Conservation (phyloP, 2,888 invertebrate genomes). For the Horisme vitalbata region DNA sequence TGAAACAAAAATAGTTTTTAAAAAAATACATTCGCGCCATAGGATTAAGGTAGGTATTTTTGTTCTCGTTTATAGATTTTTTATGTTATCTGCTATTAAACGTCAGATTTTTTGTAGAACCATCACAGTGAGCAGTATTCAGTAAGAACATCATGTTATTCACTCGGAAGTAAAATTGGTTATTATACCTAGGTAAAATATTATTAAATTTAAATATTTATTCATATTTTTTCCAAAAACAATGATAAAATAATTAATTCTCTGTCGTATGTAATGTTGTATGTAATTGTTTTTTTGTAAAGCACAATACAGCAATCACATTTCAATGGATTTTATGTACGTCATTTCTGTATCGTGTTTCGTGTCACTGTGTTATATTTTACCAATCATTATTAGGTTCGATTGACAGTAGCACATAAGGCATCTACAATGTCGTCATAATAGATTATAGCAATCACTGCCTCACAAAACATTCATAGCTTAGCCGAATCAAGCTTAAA, state of each 20-base stretch:
- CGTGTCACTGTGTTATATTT: slow-evolving; percentile 13
- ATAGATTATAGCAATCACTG: slow-evolving; percentile 79
- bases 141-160: too few relatives aligned
- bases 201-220: slow-evolving; percentile 4
- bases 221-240: too few relatives aligned
- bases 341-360: slow-evolving; percentile 14
- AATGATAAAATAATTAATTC: too few relatives aligned
- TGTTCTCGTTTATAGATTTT: too few relatives aligned
- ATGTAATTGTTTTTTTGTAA: slow-evolving; percentile 8
- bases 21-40: too few relatives aligned
- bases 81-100: too few relatives aligned
- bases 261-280: too few relatives aligned
- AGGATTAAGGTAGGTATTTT: too few relatives aligned
- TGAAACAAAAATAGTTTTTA: too few relatives aligned
- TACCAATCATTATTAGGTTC: slow-evolving; percentile 12
- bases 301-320: slow-evolving; percentile 6
- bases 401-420: slow-evolving; percentile 20
- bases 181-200: slow-evolving; percentile 1
- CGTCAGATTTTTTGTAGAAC: too few relatives aligned
- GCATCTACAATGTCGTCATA: slow-evolving; percentile 33
- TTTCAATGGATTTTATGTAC: neutral
- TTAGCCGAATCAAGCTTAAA: slow-evolving; percentile 74
- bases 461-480: slow-evolving; percentile 82
- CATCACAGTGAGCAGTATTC: too few relatives aligned
- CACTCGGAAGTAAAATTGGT: too few relatives aligned